phyloP scores from a whole-genome alignment of 1,140 invertebrate genomes.

The Alviniconcha marisindica region DNA sequence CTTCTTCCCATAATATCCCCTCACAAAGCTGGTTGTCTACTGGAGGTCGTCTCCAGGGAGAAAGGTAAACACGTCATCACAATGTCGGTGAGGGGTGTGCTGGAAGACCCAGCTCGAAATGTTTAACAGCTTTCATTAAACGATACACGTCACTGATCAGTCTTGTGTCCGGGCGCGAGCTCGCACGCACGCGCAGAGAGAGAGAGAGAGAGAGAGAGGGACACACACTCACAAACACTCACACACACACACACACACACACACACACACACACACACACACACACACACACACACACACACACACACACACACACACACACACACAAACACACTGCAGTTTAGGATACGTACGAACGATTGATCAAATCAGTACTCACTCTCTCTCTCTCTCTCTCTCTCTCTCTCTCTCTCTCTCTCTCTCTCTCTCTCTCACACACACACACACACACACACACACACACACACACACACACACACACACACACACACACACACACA shows the following conservation, averaged over 20 bases:
- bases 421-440: no score
- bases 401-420: no score
- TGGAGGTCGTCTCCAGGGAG: no score
- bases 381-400: no score
- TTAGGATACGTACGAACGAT: neutral
- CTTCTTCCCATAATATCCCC: no score
- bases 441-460: no score
- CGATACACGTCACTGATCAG: neutral
- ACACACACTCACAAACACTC: neutral
- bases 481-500: slow-evolving; percentile 22
- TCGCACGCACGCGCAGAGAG: neutral
- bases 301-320: slow-evolving; percentile 21
- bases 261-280: slow-evolving; percentile 30
- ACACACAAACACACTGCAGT: neutral
- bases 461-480: neutral
- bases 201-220: no score
- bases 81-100: neutral
- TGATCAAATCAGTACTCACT: neutral
- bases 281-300: slow-evolving; percentile 31
- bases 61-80: no score
- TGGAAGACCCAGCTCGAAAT: neutral
- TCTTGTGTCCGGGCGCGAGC: neutral
- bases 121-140: neutral
- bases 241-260: neutral
- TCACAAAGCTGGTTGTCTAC: no score